Conservation (phyloP, 2,888 invertebrate species). For the Pristionchus entomophagus region DNA sequence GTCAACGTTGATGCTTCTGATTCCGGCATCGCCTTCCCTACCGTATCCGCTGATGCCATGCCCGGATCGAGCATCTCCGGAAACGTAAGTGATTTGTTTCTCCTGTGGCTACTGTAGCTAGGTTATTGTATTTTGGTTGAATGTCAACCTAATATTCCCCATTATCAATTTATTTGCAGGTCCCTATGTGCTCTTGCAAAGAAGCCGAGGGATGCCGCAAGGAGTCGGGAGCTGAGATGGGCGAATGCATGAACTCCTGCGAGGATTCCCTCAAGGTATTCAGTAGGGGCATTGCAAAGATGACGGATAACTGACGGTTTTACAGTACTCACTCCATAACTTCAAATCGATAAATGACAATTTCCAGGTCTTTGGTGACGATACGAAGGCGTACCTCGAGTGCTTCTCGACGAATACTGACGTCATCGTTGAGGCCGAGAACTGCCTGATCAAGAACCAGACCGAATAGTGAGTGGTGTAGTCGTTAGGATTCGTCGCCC, state of each 20-base stretch:
- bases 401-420: neutral
- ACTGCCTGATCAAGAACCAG: neutral
- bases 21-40: neutral
- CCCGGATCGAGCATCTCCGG: neutral
- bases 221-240: neutral
- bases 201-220: neutral
- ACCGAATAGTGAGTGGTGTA: constrained; percentile 16
- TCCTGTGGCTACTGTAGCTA: neutral
- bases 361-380: neutral
- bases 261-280: neutral
- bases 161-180: neutral
- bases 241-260: neutral
- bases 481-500: neutral
- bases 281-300: too few species aligned
- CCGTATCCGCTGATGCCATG: neutral
- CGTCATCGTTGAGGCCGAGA: neutral
- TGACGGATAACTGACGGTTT: constrained; percentile 8
- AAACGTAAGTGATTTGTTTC: neutral
- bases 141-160: too few species aligned
- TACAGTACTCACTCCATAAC: neutral
- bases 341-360: neutral
- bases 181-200: neutral
- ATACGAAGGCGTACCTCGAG: neutral
- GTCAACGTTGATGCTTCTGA: neutral
- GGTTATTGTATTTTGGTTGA: too few species aligned